These are phyloP conservation scores for Meloidogyne floridensis DNA, from an alignment of 1,140 invertebrate genomes.

Conservation along the genomic window DNA sequence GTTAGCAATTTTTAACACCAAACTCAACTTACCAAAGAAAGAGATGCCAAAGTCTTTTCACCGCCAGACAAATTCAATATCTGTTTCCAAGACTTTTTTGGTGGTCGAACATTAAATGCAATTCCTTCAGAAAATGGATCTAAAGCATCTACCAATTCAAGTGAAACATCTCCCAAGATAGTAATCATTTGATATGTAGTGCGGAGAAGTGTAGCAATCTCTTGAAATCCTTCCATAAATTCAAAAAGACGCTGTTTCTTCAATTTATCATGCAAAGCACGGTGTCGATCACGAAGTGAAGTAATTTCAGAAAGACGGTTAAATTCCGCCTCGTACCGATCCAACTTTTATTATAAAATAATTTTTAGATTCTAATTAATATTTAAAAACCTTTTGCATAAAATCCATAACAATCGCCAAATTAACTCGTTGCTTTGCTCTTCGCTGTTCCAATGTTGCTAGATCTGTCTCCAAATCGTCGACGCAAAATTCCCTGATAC, in stretches of 20 bases:
- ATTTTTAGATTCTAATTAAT: slow-evolving; percentile 24
- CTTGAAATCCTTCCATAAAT: slow-evolving; percentile 84
- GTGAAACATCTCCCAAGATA: slow-evolving; percentile 89
- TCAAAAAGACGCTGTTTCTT: slow-evolving; percentile 76
- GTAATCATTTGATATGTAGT: slow-evolving; percentile 99
- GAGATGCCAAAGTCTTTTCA: slow-evolving; percentile 94
- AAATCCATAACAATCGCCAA: slow-evolving; percentile 78
- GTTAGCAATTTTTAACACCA: too few species aligned
- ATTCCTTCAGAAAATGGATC: slow-evolving; percentile 96
- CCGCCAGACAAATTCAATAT: slow-evolving; percentile 97
- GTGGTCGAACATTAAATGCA: slow-evolving; percentile 91
- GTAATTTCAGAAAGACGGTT: slow-evolving; percentile 82
- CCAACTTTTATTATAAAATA: slow-evolving; percentile 15
- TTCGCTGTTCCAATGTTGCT: slow-evolving; percentile 73
- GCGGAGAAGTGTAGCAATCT: slow-evolving; percentile 88
- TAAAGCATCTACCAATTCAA: slow-evolving; percentile 89
- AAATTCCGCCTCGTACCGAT: slow-evolving; percentile 70
- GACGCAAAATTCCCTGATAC: slow-evolving; percentile 72
- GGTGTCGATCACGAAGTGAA: slow-evolving; percentile 74
- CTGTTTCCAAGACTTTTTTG: slow-evolving; percentile 97
- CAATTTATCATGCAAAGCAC: slow-evolving; percentile 75
- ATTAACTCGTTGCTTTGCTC: slow-evolving; percentile 76
- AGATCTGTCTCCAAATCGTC: slow-evolving; percentile 74
- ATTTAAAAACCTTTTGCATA: slow-evolving; percentile 69
- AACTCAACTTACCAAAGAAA: slow-evolving; percentile 74